Evolutionary conservation across 2,797 vertebrate species (phyloP).

Genomic region (Miichthys miiuy): DNA sequence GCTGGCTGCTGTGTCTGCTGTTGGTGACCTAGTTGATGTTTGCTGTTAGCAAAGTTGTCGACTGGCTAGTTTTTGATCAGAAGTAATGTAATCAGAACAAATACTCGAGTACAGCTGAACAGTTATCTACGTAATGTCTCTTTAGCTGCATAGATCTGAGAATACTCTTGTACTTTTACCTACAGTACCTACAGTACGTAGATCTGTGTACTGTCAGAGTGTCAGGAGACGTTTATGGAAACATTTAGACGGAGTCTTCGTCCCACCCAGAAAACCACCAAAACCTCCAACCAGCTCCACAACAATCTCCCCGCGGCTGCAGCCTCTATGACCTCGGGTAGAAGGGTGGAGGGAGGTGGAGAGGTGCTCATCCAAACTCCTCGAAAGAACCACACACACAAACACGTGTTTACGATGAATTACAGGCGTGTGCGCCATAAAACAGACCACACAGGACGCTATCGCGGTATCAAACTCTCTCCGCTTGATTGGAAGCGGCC

Average conservation of each 20-base stretch:
- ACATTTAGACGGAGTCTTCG: conserved; percentile 15
- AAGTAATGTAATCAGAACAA: too few relatives aligned
- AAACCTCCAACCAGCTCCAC: conserved; percentile 34
- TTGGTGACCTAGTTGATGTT: too few relatives aligned
- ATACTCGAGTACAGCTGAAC: too few relatives aligned
- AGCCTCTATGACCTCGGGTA: background rate
- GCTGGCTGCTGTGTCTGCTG: too few relatives aligned
- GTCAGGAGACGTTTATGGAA: background rate
- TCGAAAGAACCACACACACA: background rate
- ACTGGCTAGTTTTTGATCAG: too few relatives aligned
- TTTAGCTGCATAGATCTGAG: background rate
- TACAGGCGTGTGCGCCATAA: background rate
- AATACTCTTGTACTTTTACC: background rate
- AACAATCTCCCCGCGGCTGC: conserved; percentile 29
- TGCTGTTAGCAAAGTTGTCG: too few relatives aligned
- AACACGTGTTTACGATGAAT: background rate
- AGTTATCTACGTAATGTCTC: too few relatives aligned
- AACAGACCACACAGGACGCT: conserved; percentile 19
- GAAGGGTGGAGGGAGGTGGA: too few relatives aligned
- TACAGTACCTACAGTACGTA: background rate
- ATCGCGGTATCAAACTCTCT: background rate
- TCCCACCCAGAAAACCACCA: conserved; percentile 28
- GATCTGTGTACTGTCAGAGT: background rate
- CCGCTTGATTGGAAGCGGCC: background rate
- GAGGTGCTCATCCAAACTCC: background rate